Conservation (phyloP, 2,888 invertebrate species). For the Lepidochrysops patricia region DNA sequence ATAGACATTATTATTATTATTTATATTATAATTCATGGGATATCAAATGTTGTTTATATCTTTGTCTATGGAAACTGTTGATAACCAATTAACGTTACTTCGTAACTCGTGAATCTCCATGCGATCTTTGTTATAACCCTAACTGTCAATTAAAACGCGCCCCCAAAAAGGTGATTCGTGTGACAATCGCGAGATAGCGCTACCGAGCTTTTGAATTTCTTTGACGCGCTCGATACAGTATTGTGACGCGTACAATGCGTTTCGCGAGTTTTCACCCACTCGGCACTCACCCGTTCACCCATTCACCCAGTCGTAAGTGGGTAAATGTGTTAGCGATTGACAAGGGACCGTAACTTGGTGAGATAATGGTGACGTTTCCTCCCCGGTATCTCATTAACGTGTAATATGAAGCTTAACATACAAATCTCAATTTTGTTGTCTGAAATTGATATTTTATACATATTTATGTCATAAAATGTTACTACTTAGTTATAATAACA, state of each 20-base stretch:
- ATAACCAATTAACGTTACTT: slow-evolving; percentile 3
- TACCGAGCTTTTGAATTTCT: slow-evolving; percentile 69
- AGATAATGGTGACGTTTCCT: slow-evolving; percentile 58
- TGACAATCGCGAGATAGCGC: slow-evolving; percentile 63
- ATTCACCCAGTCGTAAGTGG: slow-evolving; percentile 63
- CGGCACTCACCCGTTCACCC: slow-evolving; percentile 28
- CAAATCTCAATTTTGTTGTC: not conserved
- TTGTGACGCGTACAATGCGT: slow-evolving; percentile 52
- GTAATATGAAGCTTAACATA: not conserved
- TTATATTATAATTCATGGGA: too few species aligned
- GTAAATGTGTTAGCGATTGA: slow-evolving; percentile 71
- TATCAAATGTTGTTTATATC: too few species aligned
- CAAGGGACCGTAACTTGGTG: slow-evolving; percentile 42
- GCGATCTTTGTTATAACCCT: not conserved
- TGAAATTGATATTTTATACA: not conserved
- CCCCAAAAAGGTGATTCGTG: slow-evolving; percentile 62
- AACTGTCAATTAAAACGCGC: slow-evolving; percentile 55
- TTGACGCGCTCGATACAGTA: slow-evolving; percentile 67
- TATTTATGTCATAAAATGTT: too few species aligned
- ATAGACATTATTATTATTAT: too few species aligned
- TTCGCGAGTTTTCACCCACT: slow-evolving; percentile 51
- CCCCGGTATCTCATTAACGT: slow-evolving; percentile 22
- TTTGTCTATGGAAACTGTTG: not conserved
- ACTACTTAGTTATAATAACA: too few species aligned
- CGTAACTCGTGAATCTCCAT: not conserved